Base-by-base conservation (phyloP, 2,113 vertebrate genomes). In the Equus przewalskii region DNA sequence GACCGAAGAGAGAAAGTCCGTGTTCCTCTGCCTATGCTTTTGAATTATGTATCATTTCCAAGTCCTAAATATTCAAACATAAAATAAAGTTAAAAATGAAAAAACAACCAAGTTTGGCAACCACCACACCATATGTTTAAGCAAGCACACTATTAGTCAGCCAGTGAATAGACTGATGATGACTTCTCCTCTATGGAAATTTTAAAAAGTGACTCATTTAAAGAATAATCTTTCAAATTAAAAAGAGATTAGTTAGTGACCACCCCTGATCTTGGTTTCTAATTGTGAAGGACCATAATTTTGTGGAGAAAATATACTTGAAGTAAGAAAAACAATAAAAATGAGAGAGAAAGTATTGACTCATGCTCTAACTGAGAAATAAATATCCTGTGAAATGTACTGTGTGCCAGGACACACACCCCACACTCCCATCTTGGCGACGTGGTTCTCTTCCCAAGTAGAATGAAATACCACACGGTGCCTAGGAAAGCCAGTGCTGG, bases 401-500 rank as follows among this genome's bases (percentile, higher is more conserved):
- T 44, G 7, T n/a, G 60, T 84, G 78, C 62, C 46, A 41, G 16
- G 6, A 75, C 36, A 5, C 11, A 26, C 28, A 7, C 14, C 5
- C 8, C 46, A n/a, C 21, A 33, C 51, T 56, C 54, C 28, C 80
- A 12, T 75, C 41, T 93, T 70, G 67, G 62, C n/a, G 49, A 87
- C 95, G 1, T 13, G 10, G 51, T 87, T 95, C 21, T 94, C 4
- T 96, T 97, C 94, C 65, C 82, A 81, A 54, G 73, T 28, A 73
- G 80, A 82, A 69, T 36, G 73, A 82, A 95, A 97, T 91, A 97
- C 83, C 93, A 93, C 93, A 88, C 44, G 54, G 90, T 82, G 49
- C 65, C 65, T 65, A 81, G 94, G 90, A 98, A 98, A 97, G 51
- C 80, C 97, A 98, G 96, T 22, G 72, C 96, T 96, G 93, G 88